Base-by-base conservation (phyloP, 2,888 invertebrate genomes). In the Mantis religiosa region DNA sequence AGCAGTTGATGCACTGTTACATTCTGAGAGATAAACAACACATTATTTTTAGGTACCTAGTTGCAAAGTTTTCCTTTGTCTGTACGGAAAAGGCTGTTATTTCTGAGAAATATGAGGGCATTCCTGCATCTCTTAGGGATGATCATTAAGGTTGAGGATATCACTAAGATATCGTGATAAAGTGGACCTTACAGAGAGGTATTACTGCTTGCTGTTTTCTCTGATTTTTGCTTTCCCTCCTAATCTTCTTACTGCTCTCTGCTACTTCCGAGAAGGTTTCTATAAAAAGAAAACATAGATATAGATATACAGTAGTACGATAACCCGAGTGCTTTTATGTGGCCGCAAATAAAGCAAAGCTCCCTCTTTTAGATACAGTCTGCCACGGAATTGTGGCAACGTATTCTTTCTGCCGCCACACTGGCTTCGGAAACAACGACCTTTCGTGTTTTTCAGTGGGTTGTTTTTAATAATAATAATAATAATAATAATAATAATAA, bases 261-360 rank as follows among this genome's bases (percentile, higher is more conserved):
- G 25, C 54, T 71, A 71, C 54, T 71, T 71, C 8, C 54, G 20
- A 71, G 54, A 71, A 71, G 54, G 54, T 71, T 71, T 71, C 25
- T 71, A 71, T 20, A 71, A 1, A 71, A 71, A 4, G 25, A 25
- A 71, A 71, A 71, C 25, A 71, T n/a, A n/a, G n/a, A n/a, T 71
- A 71, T 15, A 71, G 15, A 54, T 54, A 54, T 54, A 54, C 14
- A 54, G 54, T 3, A 71, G 25, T 71, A 71, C 54, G 54, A 71
- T 71, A 20, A 71, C 54, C 54, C 82, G 81, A 87, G 87, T 87
- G 87, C 87, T 87, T 87, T 87, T 87, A 87, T 87, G 87, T 87
- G 87, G 54, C n/a, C 30, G 87, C 82, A 87, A 87, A 87, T 81
- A 87, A 71, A 71, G 54, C 54, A 71, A 71, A 71, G 54, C 54